Evolutionary conservation across 1,140 invertebrate genomes (phyloP).

Genomic region (Acromyrmex charruanus): DNA sequence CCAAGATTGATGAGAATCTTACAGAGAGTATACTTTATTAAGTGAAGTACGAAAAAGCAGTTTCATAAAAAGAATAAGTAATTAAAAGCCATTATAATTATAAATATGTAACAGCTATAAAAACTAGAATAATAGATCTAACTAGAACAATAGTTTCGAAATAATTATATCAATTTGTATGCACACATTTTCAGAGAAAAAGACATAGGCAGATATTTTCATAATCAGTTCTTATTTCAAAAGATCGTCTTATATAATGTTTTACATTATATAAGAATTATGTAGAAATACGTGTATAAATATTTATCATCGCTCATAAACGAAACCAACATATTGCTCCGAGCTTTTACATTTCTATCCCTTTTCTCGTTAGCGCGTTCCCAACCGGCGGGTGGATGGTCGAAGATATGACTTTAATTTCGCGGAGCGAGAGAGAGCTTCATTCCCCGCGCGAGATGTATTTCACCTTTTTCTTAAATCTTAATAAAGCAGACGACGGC

Average conservation of each 20-base stretch:
- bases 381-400: neutral
- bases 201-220: too few species aligned
- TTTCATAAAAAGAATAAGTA: neutral
- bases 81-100: slow-evolving; percentile 1
- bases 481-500: slow-evolving; percentile 29
- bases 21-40: neutral
- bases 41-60: neutral
- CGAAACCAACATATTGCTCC: neutral
- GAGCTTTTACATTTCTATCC: neutral
- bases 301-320: neutral
- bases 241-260: too few species aligned
- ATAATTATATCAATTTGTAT: neutral
- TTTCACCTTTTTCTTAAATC: slow-evolving; percentile 11
- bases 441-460: slow-evolving; percentile 18
- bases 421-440: neutral
- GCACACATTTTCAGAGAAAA: too few species aligned
- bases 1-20: slow-evolving; percentile 10
- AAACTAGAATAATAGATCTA: neutral
- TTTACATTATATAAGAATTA: neutral
- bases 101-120: neutral
- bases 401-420: slow-evolving; percentile 54
- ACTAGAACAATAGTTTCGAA: too few species aligned
- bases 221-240: too few species aligned
- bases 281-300: neutral
- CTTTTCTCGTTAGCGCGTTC: slow-evolving; percentile 31